Evolutionary conservation across 2,797 vertebrate genomes (phyloP), one percentile per base, ranked within the genome.

Genomic region (Naso thynnoides): DNA sequence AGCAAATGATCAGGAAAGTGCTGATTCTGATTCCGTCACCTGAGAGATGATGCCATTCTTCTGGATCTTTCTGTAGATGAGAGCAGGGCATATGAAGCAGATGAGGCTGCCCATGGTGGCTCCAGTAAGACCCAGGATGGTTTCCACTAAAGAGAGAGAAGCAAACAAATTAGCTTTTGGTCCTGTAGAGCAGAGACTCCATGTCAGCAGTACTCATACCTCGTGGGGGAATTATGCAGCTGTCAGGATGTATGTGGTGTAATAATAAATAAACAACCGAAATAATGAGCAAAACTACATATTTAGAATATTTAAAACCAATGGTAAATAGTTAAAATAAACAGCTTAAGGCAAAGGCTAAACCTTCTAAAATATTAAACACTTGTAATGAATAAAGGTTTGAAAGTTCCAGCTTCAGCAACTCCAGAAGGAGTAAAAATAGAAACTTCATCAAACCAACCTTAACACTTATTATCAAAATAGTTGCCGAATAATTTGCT

Each of bases 61-160:
- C 93, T 99, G 97, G 89, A 97, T 95, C 88, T 97, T 98, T 90
- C 87, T 96, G 91, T 96, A 97, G 93, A 99, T 98, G 76, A 99
- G 96, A 75, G 98, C 97, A 0, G 98, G 98, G 84, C 98, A 99
- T 86, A 99, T 95, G 83, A 99, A 99, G 91, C 97, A 99, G 92
- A 99, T 99, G 85, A 99, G 95, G 88, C 97, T 99, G 41, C 98
- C 98, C 97, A 98, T 99, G 1, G 97, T 99, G 6, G 98, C 98
- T 61, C 98, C 98, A 1, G 98, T 99, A 81, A 99, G 94, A 81
- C 97, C 98, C 83, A 99, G 90, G 75, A 99, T 95, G 0, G 97
- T 99, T 91, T 99, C 98, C 94, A 99, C 98, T 99, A 75, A 56
- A 50, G 31, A 78, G 23, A 82, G 57, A 80, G 9, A 70, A 58